Evolutionary conservation across 1,140 invertebrate species (phyloP).

Genomic region (Drosophila kurseongensis): DNA sequence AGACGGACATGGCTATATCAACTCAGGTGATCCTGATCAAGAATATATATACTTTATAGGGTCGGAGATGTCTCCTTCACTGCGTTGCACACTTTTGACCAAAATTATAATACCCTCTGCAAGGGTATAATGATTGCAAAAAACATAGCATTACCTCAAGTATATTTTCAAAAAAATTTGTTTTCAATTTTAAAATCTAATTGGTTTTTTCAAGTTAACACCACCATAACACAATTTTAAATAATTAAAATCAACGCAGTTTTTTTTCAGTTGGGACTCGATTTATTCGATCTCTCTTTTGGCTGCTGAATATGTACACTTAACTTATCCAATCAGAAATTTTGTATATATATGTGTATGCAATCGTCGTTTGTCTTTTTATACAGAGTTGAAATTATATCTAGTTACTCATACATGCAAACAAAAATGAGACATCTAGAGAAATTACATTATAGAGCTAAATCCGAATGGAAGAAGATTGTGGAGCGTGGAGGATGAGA

Average conservation of each 20-base stretch:
- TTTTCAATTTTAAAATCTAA: too few species aligned
- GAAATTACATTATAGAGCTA: slow-evolving; percentile 2
- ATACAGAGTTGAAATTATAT: slow-evolving; percentile 1
- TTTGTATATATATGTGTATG: neutral
- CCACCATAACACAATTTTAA: neutral
- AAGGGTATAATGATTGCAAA: too few species aligned
- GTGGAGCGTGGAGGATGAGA: neutral
- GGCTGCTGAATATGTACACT: slow-evolving; percentile 20
- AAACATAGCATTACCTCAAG: too few species aligned
- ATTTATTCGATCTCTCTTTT: slow-evolving; percentile 1
- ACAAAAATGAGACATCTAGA: neutral
- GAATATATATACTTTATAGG: too few species aligned
- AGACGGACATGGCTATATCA: too few species aligned
- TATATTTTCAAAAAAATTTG: too few species aligned
- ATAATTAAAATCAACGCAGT: neutral
- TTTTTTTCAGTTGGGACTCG: neutral
- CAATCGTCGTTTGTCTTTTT: too few species aligned
- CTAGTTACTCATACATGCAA: neutral
- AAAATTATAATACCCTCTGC: too few species aligned
- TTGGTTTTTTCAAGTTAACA: neutral
- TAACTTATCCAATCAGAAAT: neutral
- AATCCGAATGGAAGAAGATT: neutral
- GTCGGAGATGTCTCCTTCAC: too few species aligned
- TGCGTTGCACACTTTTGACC: too few species aligned
- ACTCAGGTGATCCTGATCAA: too few species aligned